Conservation (phyloP, 2,888 invertebrate genomes). For the Drosophila meridionalis region DNA sequence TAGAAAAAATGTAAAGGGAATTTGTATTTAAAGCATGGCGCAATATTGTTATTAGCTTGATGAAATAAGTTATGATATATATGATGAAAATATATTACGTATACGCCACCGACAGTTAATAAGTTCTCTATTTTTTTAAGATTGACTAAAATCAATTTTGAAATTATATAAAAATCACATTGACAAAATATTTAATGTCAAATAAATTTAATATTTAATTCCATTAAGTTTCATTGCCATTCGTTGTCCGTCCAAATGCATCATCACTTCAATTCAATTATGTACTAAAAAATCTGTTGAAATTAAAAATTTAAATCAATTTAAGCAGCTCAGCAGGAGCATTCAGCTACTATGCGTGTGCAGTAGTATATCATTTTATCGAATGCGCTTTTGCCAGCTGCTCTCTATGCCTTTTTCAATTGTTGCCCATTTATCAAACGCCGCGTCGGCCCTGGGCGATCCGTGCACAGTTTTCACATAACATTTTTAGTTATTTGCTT, state of each 20-base stretch:
- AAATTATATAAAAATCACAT: background rate
- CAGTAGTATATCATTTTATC: constrained; percentile 8
- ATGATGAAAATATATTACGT: background rate
- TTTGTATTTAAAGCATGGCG: no score
- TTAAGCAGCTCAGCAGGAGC: background rate
- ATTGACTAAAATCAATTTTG: no score
- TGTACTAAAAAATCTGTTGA: background rate
- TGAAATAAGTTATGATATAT: no score
- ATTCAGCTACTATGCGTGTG: background rate
- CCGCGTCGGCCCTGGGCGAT: constrained; percentile 25
- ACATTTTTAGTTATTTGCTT: constrained; percentile 23
- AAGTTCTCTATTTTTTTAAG: no score
- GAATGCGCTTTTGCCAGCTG: background rate
- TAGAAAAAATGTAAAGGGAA: no score
- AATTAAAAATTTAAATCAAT: background rate
- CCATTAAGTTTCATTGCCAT: background rate
- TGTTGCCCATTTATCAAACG: constrained; percentile 44
- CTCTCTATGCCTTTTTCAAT: constrained; percentile 17
- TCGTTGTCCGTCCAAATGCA: background rate
- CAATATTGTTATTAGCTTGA: no score
- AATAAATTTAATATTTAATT: background rate
- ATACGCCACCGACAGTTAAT: background rate
- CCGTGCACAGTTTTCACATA: constrained; percentile 21
- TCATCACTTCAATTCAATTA: background rate
- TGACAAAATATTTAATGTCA: background rate